Conservation (phyloP, 2,797 vertebrate species). For the Argyrosomus regius region DNA sequence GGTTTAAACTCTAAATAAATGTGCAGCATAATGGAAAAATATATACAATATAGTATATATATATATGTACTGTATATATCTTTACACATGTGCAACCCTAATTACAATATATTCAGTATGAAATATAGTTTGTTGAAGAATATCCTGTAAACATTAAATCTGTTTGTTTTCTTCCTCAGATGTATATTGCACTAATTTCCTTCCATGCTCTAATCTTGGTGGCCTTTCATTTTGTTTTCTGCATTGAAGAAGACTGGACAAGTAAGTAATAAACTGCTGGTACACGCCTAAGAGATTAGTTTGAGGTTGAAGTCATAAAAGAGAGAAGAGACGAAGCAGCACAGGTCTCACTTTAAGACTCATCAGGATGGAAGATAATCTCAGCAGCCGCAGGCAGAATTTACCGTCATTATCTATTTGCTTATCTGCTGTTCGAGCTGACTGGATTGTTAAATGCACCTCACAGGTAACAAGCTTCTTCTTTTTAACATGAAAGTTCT, state of each 20-base stretch:
- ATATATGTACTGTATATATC: neutral
- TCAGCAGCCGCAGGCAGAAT: neutral
- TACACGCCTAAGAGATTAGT: neutral
- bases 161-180: conserved; percentile 85
- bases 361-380: neutral
- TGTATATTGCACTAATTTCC: conserved; percentile 99
- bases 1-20: no score
- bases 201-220: conserved; percentile 94
- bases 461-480: neutral
- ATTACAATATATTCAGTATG: neutral
- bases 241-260: conserved; percentile 97
- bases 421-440: neutral
- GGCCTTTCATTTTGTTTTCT: conserved; percentile 95
- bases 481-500: neutral
- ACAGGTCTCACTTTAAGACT: no score
- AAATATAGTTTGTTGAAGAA: neutral
- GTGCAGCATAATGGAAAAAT: no score
- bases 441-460: neutral
- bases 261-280: conserved; percentile 87
- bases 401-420: neutral
- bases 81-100: neutral
- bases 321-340: neutral
- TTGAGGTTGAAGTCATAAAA: neutral
- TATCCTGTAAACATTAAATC: conserved; percentile 1
- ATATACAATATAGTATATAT: no score